phyloP scores from a whole-genome alignment of 2,797 vertebrate species.

The Cryptoblepharus egeriae region DNA sequence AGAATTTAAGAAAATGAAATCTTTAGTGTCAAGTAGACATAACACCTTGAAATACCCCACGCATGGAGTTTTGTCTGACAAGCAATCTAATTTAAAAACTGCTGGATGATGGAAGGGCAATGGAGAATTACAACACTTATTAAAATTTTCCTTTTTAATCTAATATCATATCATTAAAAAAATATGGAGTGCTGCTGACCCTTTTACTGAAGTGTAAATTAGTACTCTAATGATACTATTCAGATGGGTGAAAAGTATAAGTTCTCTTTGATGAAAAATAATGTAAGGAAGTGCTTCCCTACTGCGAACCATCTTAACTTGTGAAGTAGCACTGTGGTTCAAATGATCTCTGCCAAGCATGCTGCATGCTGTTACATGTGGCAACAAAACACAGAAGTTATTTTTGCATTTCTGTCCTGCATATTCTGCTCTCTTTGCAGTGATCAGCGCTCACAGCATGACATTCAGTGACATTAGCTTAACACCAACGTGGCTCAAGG shows the following conservation, averaged over 20 bases:
- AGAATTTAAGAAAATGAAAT: conserved; percentile 35
- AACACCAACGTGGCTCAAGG: conserved; percentile 5
- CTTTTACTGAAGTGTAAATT: conserved; percentile 77
- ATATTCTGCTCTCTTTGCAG: conserved; percentile 61
- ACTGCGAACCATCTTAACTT: conserved; percentile 75
- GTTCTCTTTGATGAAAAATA: conserved; percentile 74
- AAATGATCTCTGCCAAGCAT: conserved; percentile 63
- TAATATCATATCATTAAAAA: conserved; percentile 76
- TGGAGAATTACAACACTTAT: conserved; percentile 71
- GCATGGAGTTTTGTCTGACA: conserved; percentile 55
- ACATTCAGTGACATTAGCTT: conserved; percentile 20
- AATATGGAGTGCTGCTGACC: conserved; percentile 70
- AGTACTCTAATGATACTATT: conserved; percentile 74
- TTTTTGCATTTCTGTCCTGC: conserved; percentile 45
- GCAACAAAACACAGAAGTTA: conserved; percentile 62
- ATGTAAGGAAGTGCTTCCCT: conserved; percentile 69
- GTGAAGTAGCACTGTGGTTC: conserved; percentile 73
- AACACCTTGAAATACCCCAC: conserved; percentile 39
- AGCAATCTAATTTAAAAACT: conserved; percentile 59
- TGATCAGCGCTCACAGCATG: conserved; percentile 47
- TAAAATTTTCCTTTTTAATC: conserved; percentile 76
- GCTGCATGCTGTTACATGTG: conserved; percentile 56
- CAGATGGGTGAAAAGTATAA: conserved; percentile 68
- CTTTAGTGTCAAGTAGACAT: conserved; percentile 24
- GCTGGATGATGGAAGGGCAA: conserved; percentile 54